Evolutionary conservation across 2,797 vertebrate genomes (phyloP).

Genomic region (Buphagus erythrorhynchus): DNA sequence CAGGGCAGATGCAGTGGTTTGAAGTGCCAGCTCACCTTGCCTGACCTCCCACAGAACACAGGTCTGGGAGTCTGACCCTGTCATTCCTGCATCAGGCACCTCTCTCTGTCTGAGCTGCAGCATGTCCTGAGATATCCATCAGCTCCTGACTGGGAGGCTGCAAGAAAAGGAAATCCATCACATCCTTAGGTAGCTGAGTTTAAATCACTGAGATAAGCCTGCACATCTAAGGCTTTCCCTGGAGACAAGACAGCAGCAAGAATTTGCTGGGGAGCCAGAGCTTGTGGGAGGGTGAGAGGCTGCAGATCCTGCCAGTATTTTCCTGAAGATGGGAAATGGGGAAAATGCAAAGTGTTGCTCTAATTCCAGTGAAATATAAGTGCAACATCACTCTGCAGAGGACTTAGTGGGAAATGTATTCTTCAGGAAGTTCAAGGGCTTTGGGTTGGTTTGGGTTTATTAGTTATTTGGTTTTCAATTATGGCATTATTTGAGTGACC

Average conservation of each 20-base stretch:
- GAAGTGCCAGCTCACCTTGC: conserved; percentile 16
- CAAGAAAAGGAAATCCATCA: conserved; percentile 21
- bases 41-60: neutral
- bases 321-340: neutral
- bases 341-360: neutral
- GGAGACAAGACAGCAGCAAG: neutral
- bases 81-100: neutral
- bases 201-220: conserved; percentile 58
- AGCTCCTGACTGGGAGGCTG: neutral
- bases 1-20: neutral
- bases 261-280: neutral
- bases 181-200: conserved; percentile 15
- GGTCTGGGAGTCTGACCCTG: conserved; percentile 19
- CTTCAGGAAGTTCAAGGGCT: neutral
- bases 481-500: neutral
- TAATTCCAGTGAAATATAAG: rapidly evolving
- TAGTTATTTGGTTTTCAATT: neutral
- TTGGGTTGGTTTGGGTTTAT: neutral
- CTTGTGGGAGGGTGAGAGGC: neutral
- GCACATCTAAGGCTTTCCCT: neutral
- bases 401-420: neutral
- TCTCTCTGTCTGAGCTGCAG: neutral
- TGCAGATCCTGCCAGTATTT: neutral
- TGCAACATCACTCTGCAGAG: rapidly evolving
- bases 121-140: neutral